A percentile compares a stretch with the other conserved stretches of the same genome.
Evolutionary conservation across 2,888 invertebrate species (phyloP).

Genomic region (Harpagoxenus sublaevis): DNA sequence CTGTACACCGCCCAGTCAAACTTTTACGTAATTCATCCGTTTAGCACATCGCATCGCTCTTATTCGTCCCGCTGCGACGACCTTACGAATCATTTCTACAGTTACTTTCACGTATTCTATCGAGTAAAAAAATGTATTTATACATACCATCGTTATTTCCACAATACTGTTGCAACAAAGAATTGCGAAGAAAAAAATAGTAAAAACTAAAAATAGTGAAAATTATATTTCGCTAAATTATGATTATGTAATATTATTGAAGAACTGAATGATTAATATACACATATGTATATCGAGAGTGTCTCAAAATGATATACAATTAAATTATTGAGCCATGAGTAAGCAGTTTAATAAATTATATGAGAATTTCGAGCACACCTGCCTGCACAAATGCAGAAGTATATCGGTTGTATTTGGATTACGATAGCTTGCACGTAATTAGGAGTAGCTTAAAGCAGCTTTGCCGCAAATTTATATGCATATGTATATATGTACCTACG

Average conservation of each 20-base stretch:
- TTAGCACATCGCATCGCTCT: background rate
- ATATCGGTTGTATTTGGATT: background rate
- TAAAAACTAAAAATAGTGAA: background rate
- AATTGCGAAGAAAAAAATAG: background rate
- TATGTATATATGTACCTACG: background rate
- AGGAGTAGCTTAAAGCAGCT: slow-evolving; percentile 32
- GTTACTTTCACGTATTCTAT: background rate
- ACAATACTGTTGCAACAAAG: background rate
- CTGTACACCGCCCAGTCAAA: background rate
- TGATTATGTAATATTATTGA: background rate
- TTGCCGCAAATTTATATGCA: slow-evolving; percentile 47
- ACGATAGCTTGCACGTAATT: slow-evolving; percentile 25
- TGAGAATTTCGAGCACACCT: background rate
- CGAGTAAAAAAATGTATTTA: background rate
- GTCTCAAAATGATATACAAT: background rate
- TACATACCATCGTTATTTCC: background rate
- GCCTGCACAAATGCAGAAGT: background rate
- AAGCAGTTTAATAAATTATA: background rate
- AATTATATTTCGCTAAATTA: background rate
- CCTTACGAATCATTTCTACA: background rate
- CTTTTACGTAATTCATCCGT: slow-evolving; percentile 6
- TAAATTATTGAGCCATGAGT: background rate
- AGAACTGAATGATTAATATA: background rate
- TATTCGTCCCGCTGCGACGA: background rate
- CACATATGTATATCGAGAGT: background rate